phyloP scores from a whole-genome alignment of 2,888 invertebrate genomes.

The Thera britannica region DNA sequence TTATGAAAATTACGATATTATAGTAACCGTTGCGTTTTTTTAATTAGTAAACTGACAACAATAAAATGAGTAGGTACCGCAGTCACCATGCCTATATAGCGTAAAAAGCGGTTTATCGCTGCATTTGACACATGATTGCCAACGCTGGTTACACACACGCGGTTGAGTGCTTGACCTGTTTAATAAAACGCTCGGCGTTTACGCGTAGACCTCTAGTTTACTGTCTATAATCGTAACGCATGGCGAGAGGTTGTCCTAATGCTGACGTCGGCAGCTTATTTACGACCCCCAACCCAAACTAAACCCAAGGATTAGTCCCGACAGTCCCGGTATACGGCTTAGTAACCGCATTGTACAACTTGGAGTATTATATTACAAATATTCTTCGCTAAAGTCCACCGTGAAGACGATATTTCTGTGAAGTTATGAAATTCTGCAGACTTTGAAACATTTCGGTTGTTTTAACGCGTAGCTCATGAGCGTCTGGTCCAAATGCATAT shows the following conservation, averaged over 20 bases:
- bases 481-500: conserved; percentile 36
- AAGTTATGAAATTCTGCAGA: conserved; percentile 33
- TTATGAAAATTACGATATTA: background rate
- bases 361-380: conserved; percentile 32
- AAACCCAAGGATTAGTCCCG: conserved; percentile 53
- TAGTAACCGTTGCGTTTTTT: background rate
- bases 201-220: conserved; percentile 48
- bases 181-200: conserved; percentile 44
- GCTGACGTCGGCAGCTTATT: conserved; percentile 57
- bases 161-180: conserved; percentile 44
- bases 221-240: conserved; percentile 52
- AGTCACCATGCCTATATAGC: conserved; percentile 22
- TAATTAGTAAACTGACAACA: background rate
- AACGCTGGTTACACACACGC: conserved; percentile 15
- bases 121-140: conserved; percentile 32
- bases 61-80: background rate
- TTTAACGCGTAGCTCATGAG: conserved; percentile 20
- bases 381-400: conserved; percentile 27
- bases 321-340: conserved; percentile 45
- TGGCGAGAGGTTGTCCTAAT: conserved; percentile 49
- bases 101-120: conserved; percentile 23
- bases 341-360: conserved; percentile 35
- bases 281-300: conserved; percentile 60
- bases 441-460: conserved; percentile 30
- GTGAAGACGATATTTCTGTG: conserved; percentile 30